These are phyloP conservation scores for Oreohelix idahoensis DNA, from an alignment of 1,140 invertebrate species.

Conservation along the genomic window DNA sequence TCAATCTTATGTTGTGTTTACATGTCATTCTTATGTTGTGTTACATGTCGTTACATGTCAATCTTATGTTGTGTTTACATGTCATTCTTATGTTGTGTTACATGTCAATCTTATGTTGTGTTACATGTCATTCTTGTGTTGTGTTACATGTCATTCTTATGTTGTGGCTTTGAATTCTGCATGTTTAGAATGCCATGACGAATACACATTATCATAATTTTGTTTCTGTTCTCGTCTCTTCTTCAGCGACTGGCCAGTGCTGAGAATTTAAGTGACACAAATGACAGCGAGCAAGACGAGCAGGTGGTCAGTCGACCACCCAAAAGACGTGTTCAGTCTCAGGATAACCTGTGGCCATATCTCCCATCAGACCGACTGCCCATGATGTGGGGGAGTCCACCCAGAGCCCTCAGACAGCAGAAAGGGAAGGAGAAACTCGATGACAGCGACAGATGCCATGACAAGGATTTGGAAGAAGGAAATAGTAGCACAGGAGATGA, in stretches of 20 bases:
- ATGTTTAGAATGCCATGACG: too few relatives aligned
- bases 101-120: too few relatives aligned
- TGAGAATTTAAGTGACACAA: conserved; percentile 20
- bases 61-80: too few relatives aligned
- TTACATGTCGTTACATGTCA: too few relatives aligned
- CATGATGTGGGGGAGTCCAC: conserved; percentile 31
- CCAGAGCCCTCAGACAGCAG: neutral
- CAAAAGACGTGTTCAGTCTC: neutral
- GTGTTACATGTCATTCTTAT: too few relatives aligned
- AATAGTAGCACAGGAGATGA: neutral
- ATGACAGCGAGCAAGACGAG: conserved; percentile 31
- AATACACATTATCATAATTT: too few relatives aligned
- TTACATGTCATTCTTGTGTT: too few relatives aligned
- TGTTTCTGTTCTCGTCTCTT: neutral
- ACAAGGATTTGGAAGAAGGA: neutral
- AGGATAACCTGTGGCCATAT: conserved; percentile 38
- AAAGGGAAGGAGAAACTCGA: neutral
- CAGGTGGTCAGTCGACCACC: neutral
- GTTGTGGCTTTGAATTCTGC: too few relatives aligned
- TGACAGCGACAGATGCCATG: too few relatives aligned
- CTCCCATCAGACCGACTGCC: conserved; percentile 32
- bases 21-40: too few relatives aligned
- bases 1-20: too few relatives aligned
- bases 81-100: too few relatives aligned
- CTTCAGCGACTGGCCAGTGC: conserved; percentile 33